Evolutionary conservation across 2,888 invertebrate species (phyloP).

Genomic region (Odontocerum albicorne): DNA sequence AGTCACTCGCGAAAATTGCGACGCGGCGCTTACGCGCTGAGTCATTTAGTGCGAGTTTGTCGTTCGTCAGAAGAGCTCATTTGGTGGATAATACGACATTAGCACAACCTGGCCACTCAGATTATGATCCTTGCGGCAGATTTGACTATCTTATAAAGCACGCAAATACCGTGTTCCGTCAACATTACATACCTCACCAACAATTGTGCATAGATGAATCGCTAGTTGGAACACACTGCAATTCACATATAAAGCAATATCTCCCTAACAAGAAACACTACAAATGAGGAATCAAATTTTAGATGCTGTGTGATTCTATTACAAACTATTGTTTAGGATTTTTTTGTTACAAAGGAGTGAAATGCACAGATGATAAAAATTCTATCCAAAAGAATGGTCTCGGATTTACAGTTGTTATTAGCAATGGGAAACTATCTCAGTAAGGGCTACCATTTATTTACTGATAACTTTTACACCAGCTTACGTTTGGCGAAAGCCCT

Average conservation of each 20-base stretch:
- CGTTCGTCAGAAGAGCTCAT: too few relatives aligned
- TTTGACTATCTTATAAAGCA: slow-evolving; percentile 37
- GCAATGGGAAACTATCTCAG: slow-evolving; percentile 6
- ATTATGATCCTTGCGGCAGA: slow-evolving; percentile 37
- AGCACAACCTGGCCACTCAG: slow-evolving; percentile 30
- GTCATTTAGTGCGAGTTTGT: too few relatives aligned
- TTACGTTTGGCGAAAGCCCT: neutral
- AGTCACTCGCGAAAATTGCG: too few relatives aligned
- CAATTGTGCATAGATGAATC: slow-evolving; percentile 39
- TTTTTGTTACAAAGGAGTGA: slow-evolving; percentile 30
- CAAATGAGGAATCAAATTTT: slow-evolving; percentile 33
- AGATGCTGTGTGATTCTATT: slow-evolving; percentile 34
- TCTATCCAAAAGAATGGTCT: slow-evolving; percentile 5
- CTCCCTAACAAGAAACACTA: slow-evolving; percentile 38
- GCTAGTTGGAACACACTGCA: slow-evolving; percentile 38
- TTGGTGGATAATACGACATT: slow-evolving; percentile 22
- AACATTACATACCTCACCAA: slow-evolving; percentile 35
- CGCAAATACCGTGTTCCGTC: slow-evolving; percentile 38
- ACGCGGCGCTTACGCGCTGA: too few relatives aligned
- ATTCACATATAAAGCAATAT: slow-evolving; percentile 37
- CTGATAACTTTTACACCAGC: slow-evolving; percentile 4
- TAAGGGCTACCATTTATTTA: slow-evolving; percentile 5
- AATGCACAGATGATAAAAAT: slow-evolving; percentile 18
- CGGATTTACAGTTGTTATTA: slow-evolving; percentile 6
- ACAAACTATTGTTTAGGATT: slow-evolving; percentile 34